These are phyloP conservation scores for Trichomalopsis sarcophagae DNA, from an alignment of 1,140 invertebrate genomes.

Conservation along the genomic window DNA sequence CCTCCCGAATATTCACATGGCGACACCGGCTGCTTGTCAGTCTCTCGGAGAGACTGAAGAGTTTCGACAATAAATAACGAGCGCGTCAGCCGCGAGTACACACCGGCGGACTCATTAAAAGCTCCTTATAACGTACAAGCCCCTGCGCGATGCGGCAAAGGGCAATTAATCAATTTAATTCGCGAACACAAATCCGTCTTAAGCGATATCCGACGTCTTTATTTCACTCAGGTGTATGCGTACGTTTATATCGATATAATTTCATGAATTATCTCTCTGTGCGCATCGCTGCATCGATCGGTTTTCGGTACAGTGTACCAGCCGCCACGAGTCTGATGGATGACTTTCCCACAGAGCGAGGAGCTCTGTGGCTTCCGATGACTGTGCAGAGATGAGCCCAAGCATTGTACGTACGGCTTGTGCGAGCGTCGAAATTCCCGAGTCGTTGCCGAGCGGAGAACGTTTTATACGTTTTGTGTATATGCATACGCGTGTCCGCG, in stretches of 20 bases:
- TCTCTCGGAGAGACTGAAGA: not conserved
- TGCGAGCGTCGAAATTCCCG: conserved; percentile 40
- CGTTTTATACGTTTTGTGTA: not conserved
- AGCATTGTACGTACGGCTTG: not conserved
- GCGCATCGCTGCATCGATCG: not conserved
- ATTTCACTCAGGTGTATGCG: not conserved
- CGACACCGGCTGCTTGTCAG: not conserved
- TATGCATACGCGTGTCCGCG: not conserved
- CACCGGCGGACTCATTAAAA: not conserved
- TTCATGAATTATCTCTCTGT: not conserved
- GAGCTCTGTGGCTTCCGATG: not conserved
- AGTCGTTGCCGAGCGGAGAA: not conserved
- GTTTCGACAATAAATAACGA: conserved; percentile 30
- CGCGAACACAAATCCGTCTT: not conserved
- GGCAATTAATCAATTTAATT: conserved; percentile 20
- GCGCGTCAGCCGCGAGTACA: not conserved
- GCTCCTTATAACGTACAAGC: not conserved
- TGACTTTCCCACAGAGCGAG: not conserved
- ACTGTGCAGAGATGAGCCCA: not conserved
- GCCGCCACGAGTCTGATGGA: not conserved
- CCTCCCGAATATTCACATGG: not conserved
- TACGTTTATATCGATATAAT: not conserved
- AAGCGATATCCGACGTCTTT: not conserved
- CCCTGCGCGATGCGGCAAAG: not conserved
- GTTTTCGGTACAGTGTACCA: not conserved